Conservation (phyloP, 53 echinoderm and acorn worm species). For the Astropecten irregularis region DNA sequence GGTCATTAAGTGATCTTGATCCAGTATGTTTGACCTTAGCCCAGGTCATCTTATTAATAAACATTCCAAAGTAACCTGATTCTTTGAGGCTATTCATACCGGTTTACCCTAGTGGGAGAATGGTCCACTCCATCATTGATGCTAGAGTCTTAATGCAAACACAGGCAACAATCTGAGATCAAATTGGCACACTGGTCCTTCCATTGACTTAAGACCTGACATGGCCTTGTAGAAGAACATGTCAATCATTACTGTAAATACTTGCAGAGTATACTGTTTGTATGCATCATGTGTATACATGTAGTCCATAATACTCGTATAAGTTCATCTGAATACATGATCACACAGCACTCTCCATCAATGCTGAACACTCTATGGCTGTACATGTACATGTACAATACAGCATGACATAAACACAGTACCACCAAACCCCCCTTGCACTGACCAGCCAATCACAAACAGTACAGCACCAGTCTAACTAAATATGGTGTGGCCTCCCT, state of each 20-base stretch:
- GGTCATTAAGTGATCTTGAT: too few relatives aligned
- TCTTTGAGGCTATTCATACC: background rate
- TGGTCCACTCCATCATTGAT: conserved; percentile 24
- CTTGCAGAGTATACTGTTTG: background rate
- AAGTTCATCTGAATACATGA: too few relatives aligned
- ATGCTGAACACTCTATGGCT: too few relatives aligned
- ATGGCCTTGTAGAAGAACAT: background rate
- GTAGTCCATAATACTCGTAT: too few relatives aligned
- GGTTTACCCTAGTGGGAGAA: background rate
- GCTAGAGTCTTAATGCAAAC: conserved; percentile 18
- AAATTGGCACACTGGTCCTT: conserved; percentile 22
- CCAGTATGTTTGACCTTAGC: conserved; percentile 38
- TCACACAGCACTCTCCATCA: too few relatives aligned
- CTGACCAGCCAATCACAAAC: conserved; percentile 30
- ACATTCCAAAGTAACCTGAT: conserved; percentile 37
- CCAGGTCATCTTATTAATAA: conserved; percentile 36
- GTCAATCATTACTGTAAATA: background rate
- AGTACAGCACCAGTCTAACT: conserved; percentile 47
- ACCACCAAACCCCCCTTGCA: conserved; percentile 7
- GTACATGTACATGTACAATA: background rate
- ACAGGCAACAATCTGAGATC: background rate
- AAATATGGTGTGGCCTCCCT: conserved; percentile 57
- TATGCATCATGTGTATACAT: too few relatives aligned
- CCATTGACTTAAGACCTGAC: background rate
- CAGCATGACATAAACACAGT: too few relatives aligned